These are phyloP conservation scores for Sciaenops ocellatus DNA, from an alignment of 2,797 vertebrate species.

Conservation along the genomic window DNA sequence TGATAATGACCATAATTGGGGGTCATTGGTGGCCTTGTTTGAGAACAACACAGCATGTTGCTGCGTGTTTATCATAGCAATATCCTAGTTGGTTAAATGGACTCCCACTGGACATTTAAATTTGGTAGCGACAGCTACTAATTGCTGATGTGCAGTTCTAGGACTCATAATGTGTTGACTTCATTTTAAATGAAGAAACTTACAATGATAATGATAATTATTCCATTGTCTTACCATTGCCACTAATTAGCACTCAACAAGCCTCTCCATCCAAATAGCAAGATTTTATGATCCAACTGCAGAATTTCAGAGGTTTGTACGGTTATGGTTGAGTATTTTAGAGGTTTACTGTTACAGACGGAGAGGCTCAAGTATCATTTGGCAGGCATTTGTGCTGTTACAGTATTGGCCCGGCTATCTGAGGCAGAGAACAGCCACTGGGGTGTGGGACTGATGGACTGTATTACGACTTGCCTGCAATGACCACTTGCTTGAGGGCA, in stretches of 20 bases:
- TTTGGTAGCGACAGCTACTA: constrained; percentile 10
- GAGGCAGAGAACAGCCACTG: constrained; percentile 24
- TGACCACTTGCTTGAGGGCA: background rate
- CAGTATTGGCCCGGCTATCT: constrained; percentile 36
- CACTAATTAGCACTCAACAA: background rate
- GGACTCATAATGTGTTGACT: constrained; percentile 6
- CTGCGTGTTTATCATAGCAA: constrained; percentile 30
- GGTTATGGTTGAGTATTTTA: constrained; percentile 42
- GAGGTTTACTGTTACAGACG: constrained; percentile 53
- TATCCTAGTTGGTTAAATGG: constrained; percentile 30
- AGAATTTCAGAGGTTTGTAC: constrained; percentile 46
- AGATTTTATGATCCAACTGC: constrained; percentile 2
- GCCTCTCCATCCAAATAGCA: constrained; percentile 6
- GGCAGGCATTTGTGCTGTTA: constrained; percentile 56
- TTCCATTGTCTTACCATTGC: background rate
- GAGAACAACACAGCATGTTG: background rate
- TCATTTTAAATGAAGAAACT: background rate
- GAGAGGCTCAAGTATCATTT: constrained; percentile 61
- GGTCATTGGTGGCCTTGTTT: constrained; percentile 11
- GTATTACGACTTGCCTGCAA: constrained; percentile 31
- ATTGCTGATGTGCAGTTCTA: constrained; percentile 5
- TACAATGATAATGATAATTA: background rate
- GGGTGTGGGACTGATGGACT: constrained; percentile 15
- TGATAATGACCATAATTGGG: background rate
- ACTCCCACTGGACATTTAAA: constrained; percentile 5